These are phyloP conservation scores for Cyprinella venusta DNA, from an alignment of 2,797 vertebrate species.

Conservation along the genomic window DNA sequence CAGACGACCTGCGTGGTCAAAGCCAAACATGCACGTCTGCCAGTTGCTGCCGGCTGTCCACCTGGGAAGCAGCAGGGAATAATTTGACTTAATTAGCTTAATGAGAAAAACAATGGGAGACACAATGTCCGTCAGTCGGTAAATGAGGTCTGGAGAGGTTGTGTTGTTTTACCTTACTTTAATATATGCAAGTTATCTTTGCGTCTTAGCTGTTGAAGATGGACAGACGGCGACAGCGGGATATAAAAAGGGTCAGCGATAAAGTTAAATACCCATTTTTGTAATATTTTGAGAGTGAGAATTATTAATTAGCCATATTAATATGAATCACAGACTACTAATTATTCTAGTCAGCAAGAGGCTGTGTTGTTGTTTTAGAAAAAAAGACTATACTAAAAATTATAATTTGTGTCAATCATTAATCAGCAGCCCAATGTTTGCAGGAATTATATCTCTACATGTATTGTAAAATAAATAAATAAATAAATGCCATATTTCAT, in stretches of 20 bases:
- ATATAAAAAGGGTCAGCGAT: not conserved
- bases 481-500: not conserved
- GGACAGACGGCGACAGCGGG: not conserved
- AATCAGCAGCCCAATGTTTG: no score
- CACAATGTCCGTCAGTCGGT: slow-evolving; percentile 69
- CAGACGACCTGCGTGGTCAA: slow-evolving; percentile 46
- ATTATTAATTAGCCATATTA: not conserved
- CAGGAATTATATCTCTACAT: not conserved
- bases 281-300: not conserved
- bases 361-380: not conserved
- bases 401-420: no score
- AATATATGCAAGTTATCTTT: slow-evolving; percentile 49
- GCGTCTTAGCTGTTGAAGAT: slow-evolving; percentile 42
- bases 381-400: no score
- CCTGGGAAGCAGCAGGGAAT: slow-evolving; percentile 66
- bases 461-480: not conserved
- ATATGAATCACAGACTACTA: not conserved
- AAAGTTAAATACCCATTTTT: not conserved
- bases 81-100: slow-evolving; percentile 70
- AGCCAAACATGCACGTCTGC: slow-evolving; percentile 40
- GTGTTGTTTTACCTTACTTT: slow-evolving; percentile 6
- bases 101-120: slow-evolving; percentile 69
- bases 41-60: slow-evolving; percentile 61
- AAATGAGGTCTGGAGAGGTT: slow-evolving; percentile 58
- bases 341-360: not conserved